Conservation (phyloP, 2,797 vertebrate genomes). For the Sternotherus odoratus region DNA sequence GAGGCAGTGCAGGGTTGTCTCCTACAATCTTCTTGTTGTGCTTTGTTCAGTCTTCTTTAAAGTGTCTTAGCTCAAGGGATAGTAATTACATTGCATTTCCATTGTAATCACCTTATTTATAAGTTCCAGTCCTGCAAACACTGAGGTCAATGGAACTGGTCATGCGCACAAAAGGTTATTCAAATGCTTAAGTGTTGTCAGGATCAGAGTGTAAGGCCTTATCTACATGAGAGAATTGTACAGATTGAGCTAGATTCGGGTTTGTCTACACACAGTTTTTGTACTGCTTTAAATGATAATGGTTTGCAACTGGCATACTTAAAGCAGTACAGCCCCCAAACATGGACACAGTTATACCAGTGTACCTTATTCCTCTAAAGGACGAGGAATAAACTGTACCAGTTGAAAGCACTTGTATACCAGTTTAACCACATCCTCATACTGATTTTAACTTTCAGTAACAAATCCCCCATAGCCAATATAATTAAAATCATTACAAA, state of each 20-base stretch:
- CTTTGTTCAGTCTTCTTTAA: not conserved
- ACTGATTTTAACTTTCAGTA: not conserved
- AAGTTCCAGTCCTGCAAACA: not conserved
- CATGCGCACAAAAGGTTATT: not conserved
- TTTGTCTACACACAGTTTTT: not conserved
- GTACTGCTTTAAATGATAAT: not conserved
- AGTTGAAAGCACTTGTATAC: not conserved
- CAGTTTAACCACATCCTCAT: not conserved
- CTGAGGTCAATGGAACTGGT: not conserved
- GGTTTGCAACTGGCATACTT: not conserved
- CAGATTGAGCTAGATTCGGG: accelerated
- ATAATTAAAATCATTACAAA: too few relatives aligned
- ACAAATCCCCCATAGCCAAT: not conserved
- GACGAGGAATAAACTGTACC: not conserved
- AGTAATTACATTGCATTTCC: not conserved
- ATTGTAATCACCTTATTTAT: not conserved
- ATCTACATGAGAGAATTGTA: not conserved
- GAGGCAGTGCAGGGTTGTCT: not conserved
- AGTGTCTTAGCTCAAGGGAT: not conserved
- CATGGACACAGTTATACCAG: not conserved
- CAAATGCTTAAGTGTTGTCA: not conserved
- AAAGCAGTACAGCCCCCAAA: not conserved
- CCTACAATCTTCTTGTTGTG: accelerated
- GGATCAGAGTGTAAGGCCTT: not conserved
- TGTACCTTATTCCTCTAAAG: not conserved